A percentile compares a stretch with the other conserved stretches of the same genome.
These are phyloP conservation scores for Drosophila melanosoma DNA, from an alignment of 2,888 invertebrate species.

Conservation along the genomic window DNA sequence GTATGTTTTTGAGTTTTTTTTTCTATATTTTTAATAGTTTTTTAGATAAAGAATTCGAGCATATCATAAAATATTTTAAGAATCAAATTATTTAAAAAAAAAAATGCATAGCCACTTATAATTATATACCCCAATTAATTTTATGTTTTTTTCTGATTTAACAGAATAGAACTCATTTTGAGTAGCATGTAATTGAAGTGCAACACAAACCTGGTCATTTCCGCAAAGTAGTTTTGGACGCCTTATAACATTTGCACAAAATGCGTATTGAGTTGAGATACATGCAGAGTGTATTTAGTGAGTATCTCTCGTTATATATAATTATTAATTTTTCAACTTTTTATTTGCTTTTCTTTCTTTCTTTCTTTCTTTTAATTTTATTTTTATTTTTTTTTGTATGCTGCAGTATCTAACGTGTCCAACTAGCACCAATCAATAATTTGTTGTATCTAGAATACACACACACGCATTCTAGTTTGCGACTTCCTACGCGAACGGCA, in stretches of 20 bases:
- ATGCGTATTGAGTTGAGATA: constrained; percentile 20
- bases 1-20: background rate
- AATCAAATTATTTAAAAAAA: background rate
- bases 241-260: constrained; percentile 52
- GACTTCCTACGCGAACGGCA: constrained; percentile 61
- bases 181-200: background rate
- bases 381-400: constrained; percentile 50
- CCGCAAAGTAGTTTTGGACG: constrained; percentile 45
- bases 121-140: background rate
- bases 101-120: background rate
- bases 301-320: constrained; percentile 2
- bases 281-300: constrained; percentile 25
- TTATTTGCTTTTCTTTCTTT: constrained; percentile 7
- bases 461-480: constrained; percentile 62
- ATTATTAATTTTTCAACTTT: background rate
- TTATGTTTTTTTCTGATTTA: background rate
- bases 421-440: constrained; percentile 62
- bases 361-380: constrained; percentile 13
- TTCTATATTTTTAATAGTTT: background rate
- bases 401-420: constrained; percentile 65
- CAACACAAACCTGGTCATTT: constrained; percentile 72
- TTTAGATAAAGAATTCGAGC: background rate
- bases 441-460: constrained; percentile 58
- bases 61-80: background rate
- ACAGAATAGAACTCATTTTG: background rate